These are phyloP conservation scores for Distichodus sexfasciatus DNA, from an alignment of 2,797 vertebrate species.

Conservation along the genomic window DNA sequence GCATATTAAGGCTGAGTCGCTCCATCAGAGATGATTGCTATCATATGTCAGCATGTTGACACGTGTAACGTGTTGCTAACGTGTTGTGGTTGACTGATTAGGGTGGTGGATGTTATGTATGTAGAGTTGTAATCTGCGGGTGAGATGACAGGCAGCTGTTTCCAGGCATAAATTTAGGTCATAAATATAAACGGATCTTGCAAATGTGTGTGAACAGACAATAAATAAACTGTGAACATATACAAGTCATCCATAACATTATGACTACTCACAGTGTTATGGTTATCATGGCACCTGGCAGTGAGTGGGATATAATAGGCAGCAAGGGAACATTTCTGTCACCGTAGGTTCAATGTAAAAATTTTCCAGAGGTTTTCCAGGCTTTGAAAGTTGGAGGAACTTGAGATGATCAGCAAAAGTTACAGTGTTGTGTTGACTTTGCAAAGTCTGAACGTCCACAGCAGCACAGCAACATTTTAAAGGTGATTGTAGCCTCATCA, in stretches of 20 bases:
- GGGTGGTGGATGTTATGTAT: background rate
- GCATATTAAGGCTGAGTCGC: slow-evolving; percentile 29
- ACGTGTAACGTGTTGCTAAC: slow-evolving; percentile 48
- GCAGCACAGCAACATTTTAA: too few relatives aligned
- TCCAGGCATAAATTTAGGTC: background rate
- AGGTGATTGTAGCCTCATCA: too few relatives aligned
- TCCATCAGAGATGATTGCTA: slow-evolving; percentile 45
- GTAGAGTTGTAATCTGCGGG: background rate
- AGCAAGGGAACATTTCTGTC: too few relatives aligned
- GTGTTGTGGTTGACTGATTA: slow-evolving; percentile 46
- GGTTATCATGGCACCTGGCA: too few relatives aligned
- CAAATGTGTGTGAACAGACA: background rate
- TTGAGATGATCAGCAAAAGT: too few relatives aligned
- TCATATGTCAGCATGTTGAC: slow-evolving; percentile 57
- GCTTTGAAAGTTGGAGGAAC: too few relatives aligned
- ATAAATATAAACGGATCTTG: slow-evolving; percentile 5
- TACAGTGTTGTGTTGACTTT: too few relatives aligned
- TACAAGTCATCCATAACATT: too few relatives aligned
- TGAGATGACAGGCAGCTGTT: background rate
- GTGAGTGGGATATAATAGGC: background rate
- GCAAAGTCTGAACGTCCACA: too few relatives aligned
- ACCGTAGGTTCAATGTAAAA: too few relatives aligned
- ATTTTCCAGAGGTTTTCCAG: too few relatives aligned
- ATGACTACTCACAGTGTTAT: too few relatives aligned
- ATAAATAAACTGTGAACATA: background rate